A percentile compares a stretch with the other conserved stretches of the same genome.
Conservation (phyloP, 2,113 vertebrate genomes). For the Nyctibius bracteatus region DNA sequence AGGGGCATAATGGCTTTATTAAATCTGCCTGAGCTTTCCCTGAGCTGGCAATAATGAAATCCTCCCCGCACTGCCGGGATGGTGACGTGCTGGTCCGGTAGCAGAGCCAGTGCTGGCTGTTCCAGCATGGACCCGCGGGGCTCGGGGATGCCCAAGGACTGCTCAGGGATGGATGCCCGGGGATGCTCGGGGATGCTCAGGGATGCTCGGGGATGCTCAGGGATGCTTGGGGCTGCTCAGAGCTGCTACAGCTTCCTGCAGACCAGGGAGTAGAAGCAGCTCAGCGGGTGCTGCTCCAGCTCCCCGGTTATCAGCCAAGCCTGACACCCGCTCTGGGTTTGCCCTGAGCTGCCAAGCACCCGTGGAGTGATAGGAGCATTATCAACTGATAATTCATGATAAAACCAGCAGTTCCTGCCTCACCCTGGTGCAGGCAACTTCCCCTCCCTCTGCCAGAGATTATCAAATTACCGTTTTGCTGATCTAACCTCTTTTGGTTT, state of each 20-base stretch:
- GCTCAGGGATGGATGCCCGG: neutral
- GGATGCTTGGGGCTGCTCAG: neutral
- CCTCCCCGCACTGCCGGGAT: neutral
- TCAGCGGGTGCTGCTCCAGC: neutral
- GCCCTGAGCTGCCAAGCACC: neutral
- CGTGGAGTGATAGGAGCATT: neutral
- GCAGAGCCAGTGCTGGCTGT: neutral
- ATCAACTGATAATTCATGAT: neutral
- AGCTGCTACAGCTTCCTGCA: neutral
- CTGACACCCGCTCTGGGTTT: neutral
- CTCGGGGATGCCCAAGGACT: neutral
- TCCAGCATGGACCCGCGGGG: fast-evolving
- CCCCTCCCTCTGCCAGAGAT: neutral
- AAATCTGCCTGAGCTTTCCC: constrained; percentile 17
- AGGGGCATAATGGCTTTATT: neutral
- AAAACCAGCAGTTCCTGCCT: neutral
- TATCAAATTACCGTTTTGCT: constrained; percentile 11
- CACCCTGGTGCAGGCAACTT: neutral
- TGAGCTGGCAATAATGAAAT: neutral
- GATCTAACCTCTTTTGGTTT: neutral
- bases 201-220: too few species aligned
- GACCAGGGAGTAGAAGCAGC: neutral
- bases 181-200: neutral
- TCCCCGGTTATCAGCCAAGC: neutral
- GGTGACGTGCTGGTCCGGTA: neutral